Evolutionary conservation across 2,797 vertebrate species (phyloP).

Genomic region (Lepus oiostolus): DNA sequence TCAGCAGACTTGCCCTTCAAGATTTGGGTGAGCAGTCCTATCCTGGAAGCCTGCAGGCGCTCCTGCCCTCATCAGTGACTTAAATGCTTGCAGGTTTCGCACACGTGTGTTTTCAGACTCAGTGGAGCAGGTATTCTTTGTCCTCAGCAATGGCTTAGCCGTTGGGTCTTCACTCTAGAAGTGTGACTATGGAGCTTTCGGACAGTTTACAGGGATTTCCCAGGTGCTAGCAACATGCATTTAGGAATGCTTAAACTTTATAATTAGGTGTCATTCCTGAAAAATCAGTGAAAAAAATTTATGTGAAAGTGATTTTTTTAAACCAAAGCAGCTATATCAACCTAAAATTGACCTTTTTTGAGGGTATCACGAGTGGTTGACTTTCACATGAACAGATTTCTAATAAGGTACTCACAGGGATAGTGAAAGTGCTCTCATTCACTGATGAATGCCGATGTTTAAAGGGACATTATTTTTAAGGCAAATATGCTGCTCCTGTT

Average conservation of each 20-base stretch:
- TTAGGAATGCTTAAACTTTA: conserved; percentile 1
- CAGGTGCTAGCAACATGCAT: not conserved
- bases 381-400: not conserved
- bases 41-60: not conserved
- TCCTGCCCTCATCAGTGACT: not conserved
- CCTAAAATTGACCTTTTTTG: not conserved
- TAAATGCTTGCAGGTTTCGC: not conserved
- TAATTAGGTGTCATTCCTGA: not conserved
- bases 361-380: not conserved
- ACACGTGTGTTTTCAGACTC: not conserved
- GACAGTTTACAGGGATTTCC: conserved; percentile 22
- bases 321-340: not conserved
- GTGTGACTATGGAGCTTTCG: not conserved
- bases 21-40: not conserved
- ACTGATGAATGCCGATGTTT: not conserved
- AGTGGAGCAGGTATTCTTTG: not conserved
- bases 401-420: not conserved
- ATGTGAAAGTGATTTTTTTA: not conserved
- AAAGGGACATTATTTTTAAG: not conserved
- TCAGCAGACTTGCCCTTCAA: too few relatives aligned
- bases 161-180: not conserved
- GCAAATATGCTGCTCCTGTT: not conserved
- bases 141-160: not conserved
- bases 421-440: not conserved
- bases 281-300: not conserved